Conservation (phyloP, 2,797 vertebrate genomes). For the Alauda arvensis region DNA sequence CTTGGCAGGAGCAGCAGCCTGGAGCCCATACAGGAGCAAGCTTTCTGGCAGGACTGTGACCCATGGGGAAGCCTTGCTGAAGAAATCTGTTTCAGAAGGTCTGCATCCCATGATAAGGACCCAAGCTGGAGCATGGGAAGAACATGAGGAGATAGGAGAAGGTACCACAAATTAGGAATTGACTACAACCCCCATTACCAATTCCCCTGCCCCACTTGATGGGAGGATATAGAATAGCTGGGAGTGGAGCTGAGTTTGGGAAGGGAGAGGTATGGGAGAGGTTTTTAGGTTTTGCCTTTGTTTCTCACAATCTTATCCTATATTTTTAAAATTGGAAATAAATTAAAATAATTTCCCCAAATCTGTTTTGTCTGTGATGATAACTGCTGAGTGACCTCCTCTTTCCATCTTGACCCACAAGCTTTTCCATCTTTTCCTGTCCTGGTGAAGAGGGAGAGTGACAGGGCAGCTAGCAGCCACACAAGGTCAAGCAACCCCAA, state of each 20-base stretch:
- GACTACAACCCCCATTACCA: not conserved
- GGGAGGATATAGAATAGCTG: accelerated
- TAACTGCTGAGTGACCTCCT: not conserved
- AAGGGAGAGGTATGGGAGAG: not conserved
- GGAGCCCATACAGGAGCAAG: not conserved
- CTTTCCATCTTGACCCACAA: not conserved
- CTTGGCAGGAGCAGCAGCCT: not conserved
- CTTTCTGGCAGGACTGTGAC: not conserved
- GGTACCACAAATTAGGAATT: not conserved
- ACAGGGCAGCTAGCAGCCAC: not conserved
- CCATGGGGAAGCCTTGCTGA: not conserved
- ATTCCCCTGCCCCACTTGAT: accelerated
- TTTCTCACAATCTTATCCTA: not conserved
- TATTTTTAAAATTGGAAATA: not conserved
- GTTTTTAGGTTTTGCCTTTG: not conserved
- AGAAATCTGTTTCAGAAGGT: not conserved
- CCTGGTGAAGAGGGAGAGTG: not conserved
- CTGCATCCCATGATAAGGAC: not conserved
- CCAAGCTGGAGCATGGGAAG: not conserved
- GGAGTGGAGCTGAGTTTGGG: not conserved
- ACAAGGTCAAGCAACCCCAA: not conserved
- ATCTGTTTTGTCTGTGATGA: not conserved
- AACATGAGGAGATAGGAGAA: not conserved
- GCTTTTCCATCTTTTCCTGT: not conserved
- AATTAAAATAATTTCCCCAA: not conserved